Evolutionary conservation across 2,113 vertebrate species (phyloP), one percentile per base, ranked within the genome.

Genomic region (Dicentrarchus labrax): DNA sequence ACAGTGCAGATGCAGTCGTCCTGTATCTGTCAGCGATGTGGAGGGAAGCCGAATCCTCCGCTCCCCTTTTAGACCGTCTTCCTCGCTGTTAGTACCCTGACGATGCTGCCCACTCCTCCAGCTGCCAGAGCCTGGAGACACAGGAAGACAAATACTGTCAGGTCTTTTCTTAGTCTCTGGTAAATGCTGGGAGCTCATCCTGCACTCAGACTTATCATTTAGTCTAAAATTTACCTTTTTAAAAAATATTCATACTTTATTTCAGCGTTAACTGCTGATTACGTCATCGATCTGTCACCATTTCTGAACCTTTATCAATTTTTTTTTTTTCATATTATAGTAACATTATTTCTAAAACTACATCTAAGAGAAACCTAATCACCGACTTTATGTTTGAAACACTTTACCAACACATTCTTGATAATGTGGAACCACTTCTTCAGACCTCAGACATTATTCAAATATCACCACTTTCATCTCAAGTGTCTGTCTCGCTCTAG

Each of bases 61-160:
- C 54, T 89, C 54, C 8, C 61, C 41, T 59, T 73, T 89, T 95
- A 99, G 88, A 99, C 98, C 0, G 98, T 99, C 92, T 99, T 99
- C 92, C 98, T 96, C 30, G 98, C 98, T 4, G 98, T 99, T 91
- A 99, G 92, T 43, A 99, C 98, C 0, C 98, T 95, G 45, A 99
- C 97, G 3, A 99, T 99, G 91, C 97, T 97, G 47, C 98, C 98
- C 1, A 99, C 97, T 72, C 98, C 98, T 85, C 98, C 98, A 1
- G 95, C 98, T 89, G 98, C 97, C 80, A 99, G 95, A 38, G 97
- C 97, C 98, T 99, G 86, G 0, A 62, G 86, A 93, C 7, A 88
- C 84, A 84, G 8, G 30, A 5, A 17, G 22, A 78, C 9, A 19
- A 71, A 75, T 12, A 57, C 4, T 1, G 19, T 30, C 4, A 19